A percentile compares a stretch with the other conserved stretches of the same genome.
phyloP scores from a whole-genome alignment of 2,888 invertebrate species.

The Hypena proboscidalis region DNA sequence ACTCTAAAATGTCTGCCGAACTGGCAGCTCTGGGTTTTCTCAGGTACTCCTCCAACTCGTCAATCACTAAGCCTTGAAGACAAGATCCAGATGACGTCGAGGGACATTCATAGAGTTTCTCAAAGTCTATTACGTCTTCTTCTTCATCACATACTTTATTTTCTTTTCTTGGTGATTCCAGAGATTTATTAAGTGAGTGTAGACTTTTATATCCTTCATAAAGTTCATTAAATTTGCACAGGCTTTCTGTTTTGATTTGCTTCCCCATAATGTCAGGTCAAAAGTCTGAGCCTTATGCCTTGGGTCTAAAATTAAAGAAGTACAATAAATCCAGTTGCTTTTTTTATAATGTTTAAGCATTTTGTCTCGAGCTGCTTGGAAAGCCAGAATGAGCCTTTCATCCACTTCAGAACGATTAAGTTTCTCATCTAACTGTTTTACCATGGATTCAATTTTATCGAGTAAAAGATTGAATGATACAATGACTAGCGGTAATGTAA shows the following conservation, averaged over 20 bases:
- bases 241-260: slow-evolving; percentile 33
- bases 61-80: slow-evolving; percentile 20
- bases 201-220: no score
- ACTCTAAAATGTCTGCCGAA: slow-evolving; percentile 27
- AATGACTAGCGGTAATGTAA: slow-evolving; percentile 38
- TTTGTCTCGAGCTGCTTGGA: slow-evolving; percentile 42
- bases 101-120: slow-evolving; percentile 32
- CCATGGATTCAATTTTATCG: slow-evolving; percentile 35
- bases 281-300: slow-evolving; percentile 42
- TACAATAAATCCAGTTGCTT: slow-evolving; percentile 40
- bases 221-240: slow-evolving; percentile 11
- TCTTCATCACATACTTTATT: slow-evolving; percentile 30
- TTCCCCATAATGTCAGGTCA: slow-evolving; percentile 35
- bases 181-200: no score
- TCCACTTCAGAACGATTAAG: slow-evolving; percentile 40
- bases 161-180: no score
- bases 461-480: slow-evolving; percentile 41
- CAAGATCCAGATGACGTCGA: slow-evolving; percentile 28
- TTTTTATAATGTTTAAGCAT: slow-evolving; percentile 40
- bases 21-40: slow-evolving; percentile 26
- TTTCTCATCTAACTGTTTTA: slow-evolving; percentile 40
- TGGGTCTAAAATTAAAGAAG: slow-evolving; percentile 41
- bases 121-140: slow-evolving; percentile 34
- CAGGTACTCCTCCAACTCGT: slow-evolving; percentile 29
- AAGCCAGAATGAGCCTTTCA: slow-evolving; percentile 40